Conservation (phyloP, 2,113 vertebrate species). For the Onychostoma macrolepis region DNA sequence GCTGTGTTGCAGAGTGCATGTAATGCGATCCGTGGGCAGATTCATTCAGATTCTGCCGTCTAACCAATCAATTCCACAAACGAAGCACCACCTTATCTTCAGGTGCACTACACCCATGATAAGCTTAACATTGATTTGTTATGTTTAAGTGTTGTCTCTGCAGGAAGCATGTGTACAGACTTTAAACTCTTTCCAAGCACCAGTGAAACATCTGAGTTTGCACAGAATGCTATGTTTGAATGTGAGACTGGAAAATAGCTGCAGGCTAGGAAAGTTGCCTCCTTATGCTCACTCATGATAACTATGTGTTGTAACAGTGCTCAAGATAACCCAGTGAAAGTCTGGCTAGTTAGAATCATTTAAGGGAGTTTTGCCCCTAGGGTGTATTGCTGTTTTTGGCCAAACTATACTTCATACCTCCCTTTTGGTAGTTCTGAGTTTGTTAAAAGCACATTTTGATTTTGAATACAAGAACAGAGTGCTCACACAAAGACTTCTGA, state of each 20-base stretch:
- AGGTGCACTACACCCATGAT: conserved; percentile 9
- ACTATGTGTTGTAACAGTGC: background rate
- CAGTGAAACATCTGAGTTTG: background rate
- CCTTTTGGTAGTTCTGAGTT: background rate
- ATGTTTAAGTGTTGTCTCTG: background rate
- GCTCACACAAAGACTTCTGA: background rate
- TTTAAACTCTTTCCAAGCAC: background rate
- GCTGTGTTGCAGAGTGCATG: background rate
- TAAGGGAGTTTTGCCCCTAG: background rate
- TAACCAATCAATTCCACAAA: conserved; percentile 10
- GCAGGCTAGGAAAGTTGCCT: background rate
- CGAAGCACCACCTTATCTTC: background rate
- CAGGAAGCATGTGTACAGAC: background rate
- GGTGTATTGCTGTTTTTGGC: background rate
- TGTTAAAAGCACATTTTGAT: background rate
- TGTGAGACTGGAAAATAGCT: background rate
- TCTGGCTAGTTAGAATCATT: background rate
- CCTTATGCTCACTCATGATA: background rate
- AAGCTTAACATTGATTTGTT: conserved; percentile 7
- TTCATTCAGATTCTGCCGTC: background rate
- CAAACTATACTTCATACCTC: background rate
- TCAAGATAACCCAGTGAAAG: background rate
- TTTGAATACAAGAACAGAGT: no score
- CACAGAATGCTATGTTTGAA: background rate
- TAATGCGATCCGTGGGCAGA: background rate